These are phyloP conservation scores for Taphrorychus bicolor DNA, from an alignment of 2,888 invertebrate species.

Conservation along the genomic window DNA sequence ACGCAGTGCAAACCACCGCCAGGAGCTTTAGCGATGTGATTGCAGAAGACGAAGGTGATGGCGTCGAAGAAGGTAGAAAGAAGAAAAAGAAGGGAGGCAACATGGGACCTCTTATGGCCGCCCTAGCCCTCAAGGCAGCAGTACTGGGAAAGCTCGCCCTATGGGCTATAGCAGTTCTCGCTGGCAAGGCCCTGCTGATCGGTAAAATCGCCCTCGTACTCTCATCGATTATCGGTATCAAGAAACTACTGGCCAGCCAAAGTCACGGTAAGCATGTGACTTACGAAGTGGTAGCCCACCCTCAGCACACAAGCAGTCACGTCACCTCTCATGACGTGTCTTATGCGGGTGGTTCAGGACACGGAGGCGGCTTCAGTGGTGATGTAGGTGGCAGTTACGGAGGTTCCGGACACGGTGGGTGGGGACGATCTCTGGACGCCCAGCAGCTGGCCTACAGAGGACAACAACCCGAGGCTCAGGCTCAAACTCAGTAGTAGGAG, in stretches of 20 bases:
- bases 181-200: conserved; percentile 83
- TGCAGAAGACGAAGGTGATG: conserved; percentile 68
- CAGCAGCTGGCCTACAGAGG: conserved; percentile 82
- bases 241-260: conserved; percentile 78
- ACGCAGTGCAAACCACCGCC: conserved; percentile 80
- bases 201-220: conserved; percentile 86
- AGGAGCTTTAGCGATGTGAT: conserved; percentile 78
- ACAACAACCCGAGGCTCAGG: conserved; percentile 65
- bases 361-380: conserved; percentile 63
- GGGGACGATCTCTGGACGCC: conserved; percentile 79
- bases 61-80: conserved; percentile 71
- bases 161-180: conserved; percentile 83
- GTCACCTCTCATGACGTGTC: conserved; percentile 73
- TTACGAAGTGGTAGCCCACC: conserved; percentile 86
- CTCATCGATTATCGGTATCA: conserved; percentile 83
- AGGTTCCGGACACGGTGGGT: conserved; percentile 70
- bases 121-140: conserved; percentile 79
- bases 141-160: conserved; percentile 79
- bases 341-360: conserved; percentile 57
- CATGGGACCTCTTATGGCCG: conserved; percentile 77
- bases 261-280: conserved; percentile 81
- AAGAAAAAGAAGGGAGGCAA: conserved; percentile 76
- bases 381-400: conserved; percentile 64
- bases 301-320: conserved; percentile 76
- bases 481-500: conserved; percentile 51